Evolutionary conservation across 2,113 vertebrate species (phyloP), one percentile per base, ranked within the genome.

Genomic region (Eudyptes chrysolophus): DNA sequence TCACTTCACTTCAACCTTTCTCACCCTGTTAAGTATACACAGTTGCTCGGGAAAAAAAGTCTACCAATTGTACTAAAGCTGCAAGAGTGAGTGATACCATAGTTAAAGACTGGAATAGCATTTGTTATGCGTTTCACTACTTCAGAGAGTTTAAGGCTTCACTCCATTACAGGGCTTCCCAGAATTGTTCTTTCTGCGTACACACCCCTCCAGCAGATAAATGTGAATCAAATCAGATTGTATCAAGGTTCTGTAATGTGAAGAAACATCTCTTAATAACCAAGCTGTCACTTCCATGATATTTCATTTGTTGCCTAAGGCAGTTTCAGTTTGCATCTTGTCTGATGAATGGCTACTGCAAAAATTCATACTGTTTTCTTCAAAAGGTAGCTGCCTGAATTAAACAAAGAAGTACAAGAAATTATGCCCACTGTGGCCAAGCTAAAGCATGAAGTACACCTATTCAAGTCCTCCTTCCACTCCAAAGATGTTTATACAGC

Each of bases 201-300:
- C 25, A 46, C 57, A 52, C 30, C 34, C 52, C 64, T 92, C 21
- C 46, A 84, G 77, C 74, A 95, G 84, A 83, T 72, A 71, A 49
- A 72, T 44, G 49, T 76, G 78, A 80, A 87, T 94, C 84, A 77
- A 42, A 75, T 89, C 60, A 76, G 69, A 69, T 91, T 38, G 13
- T 61, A 62, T 87, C 74, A 85, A 36, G 58, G 30, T 62, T 93
- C 26, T 83, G 51, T 83, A 92, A 96, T 87, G 40, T 49, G 94
- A 87, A 92, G 77, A 93, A 95, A 87, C 87, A 82, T 76, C n/a
- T 84, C 58, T 87, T 96, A 89, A 94, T 93, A 89, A 95, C 66
- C 32, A 82, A 52, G 42, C 49, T 96, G 93, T 92, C 87, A 83
- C 74, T 96, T 79, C 87, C 16, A 15, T 71, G 61, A 24, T 57